Conservation (phyloP, 92 coral and sea anemone species). For the Palythoa heliodiscus region DNA sequence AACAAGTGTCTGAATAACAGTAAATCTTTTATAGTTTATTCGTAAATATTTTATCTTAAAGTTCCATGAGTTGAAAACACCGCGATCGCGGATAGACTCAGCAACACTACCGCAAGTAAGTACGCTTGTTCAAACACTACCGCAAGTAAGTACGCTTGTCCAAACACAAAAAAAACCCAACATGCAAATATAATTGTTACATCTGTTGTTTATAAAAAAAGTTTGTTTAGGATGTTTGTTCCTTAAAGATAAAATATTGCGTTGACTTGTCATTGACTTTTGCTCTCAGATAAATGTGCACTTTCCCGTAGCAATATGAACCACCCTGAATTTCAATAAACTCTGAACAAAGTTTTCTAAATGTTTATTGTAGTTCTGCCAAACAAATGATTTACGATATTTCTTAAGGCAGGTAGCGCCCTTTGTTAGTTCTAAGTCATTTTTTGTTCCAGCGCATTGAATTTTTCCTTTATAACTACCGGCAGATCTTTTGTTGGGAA, state of each 20-base stretch:
- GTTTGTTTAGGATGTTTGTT: constrained; percentile 19
- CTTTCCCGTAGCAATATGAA: constrained; percentile 1
- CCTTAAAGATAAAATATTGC: not conserved
- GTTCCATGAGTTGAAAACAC: too few species aligned
- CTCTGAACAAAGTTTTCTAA: not conserved
- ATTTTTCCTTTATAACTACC: not conserved
- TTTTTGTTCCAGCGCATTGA: not conserved
- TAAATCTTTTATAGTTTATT: not conserved
- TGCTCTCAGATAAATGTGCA: not conserved
- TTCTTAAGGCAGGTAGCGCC: not conserved
- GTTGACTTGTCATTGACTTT: not conserved
- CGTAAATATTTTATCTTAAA: not conserved
- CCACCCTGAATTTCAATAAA: not conserved
- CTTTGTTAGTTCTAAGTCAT: not conserved
- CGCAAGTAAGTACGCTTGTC: too few species aligned
- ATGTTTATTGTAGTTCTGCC: not conserved
- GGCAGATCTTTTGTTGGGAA: not conserved
- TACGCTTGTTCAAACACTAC: not conserved
- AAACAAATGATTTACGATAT: not conserved
- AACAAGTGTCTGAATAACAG: not conserved
- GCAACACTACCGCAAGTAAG: not conserved
- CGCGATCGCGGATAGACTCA: not conserved
- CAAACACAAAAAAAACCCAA: not conserved
- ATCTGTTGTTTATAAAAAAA: constrained; percentile 18
- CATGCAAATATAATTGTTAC: not conserved